Conservation (phyloP, 2,888 invertebrate species). For the Heliconius charithonia region DNA sequence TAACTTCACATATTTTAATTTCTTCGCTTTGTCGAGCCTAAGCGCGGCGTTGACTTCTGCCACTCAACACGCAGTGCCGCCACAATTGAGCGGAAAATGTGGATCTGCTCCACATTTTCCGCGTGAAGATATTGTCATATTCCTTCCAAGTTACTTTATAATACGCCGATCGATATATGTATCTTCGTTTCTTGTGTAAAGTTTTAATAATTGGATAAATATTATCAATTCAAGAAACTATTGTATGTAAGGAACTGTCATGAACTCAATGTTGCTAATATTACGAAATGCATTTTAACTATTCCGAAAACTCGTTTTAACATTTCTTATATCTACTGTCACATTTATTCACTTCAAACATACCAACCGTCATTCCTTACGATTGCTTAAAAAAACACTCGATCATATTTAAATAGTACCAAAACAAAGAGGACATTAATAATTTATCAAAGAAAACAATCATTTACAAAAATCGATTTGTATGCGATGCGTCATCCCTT, state of each 20-base stretch:
- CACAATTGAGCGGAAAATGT: background rate
- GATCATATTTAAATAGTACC: conserved; percentile 23
- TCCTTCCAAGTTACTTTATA: background rate
- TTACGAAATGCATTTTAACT: background rate
- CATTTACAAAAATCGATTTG: conserved; percentile 43
- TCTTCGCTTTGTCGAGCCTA: background rate
- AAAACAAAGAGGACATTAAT: conserved; percentile 42
- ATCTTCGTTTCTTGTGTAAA: background rate
- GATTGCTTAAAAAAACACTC: conserved; percentile 1
- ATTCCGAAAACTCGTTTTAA: background rate
- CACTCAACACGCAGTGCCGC: background rate
- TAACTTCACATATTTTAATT: background rate
- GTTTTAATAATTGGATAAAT: background rate
- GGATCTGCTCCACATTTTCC: no score
- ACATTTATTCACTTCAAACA: background rate
- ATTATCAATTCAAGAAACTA: background rate
- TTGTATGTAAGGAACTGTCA: background rate
- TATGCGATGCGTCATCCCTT: conserved; percentile 50
- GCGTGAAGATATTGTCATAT: no score
- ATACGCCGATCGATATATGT: background rate
- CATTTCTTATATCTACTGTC: background rate
- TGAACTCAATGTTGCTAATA: background rate
- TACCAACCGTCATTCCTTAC: conserved; percentile 4
- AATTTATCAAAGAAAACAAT: conserved; percentile 46
- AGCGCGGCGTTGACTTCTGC: background rate